These are phyloP conservation scores for Pseudomyrmex flavicornis DNA, from an alignment of 1,140 invertebrate genomes.

Conservation along the genomic window DNA sequence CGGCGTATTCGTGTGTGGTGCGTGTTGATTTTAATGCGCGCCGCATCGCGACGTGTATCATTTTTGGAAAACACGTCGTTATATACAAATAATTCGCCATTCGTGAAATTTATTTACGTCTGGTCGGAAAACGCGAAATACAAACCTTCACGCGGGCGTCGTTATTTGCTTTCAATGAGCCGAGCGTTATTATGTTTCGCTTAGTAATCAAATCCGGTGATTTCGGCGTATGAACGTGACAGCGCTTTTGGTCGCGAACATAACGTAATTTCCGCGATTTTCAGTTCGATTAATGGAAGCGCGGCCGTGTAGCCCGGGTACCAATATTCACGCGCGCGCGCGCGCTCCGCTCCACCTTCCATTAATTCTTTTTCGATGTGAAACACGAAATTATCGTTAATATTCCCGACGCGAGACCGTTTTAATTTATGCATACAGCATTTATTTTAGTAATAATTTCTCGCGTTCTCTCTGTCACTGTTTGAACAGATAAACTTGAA, in stretches of 20 bases:
- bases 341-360: slow-evolving; percentile 16
- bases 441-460: slow-evolving; percentile 59
- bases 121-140: slow-evolving; percentile 49
- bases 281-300: slow-evolving; percentile 73
- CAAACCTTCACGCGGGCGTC: slow-evolving; percentile 39
- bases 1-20: slow-evolving; percentile 15
- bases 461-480: slow-evolving; percentile 39
- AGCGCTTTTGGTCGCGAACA: slow-evolving; percentile 57
- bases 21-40: slow-evolving; percentile 52
- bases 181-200: slow-evolving; percentile 61
- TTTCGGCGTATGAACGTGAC: slow-evolving; percentile 69
- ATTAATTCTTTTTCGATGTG: slow-evolving; percentile 61
- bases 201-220: slow-evolving; percentile 66
- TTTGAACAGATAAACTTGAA: slow-evolving; percentile 8
- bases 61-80: slow-evolving; percentile 38
- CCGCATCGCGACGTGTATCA: slow-evolving; percentile 28
- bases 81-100: slow-evolving; percentile 54
- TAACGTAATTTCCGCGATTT: slow-evolving; percentile 72
- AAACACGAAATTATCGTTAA: slow-evolving; percentile 74
- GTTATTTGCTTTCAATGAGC: slow-evolving; percentile 62
- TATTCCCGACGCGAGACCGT: slow-evolving; percentile 48
- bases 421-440: slow-evolving; percentile 59
- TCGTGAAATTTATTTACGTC: slow-evolving; percentile 58
- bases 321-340: slow-evolving; percentile 66
- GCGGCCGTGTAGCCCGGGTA: slow-evolving; percentile 61